These are phyloP conservation scores for Eptatretus atami DNA, from an alignment of 2,797 vertebrate species.

Conservation along the genomic window DNA sequence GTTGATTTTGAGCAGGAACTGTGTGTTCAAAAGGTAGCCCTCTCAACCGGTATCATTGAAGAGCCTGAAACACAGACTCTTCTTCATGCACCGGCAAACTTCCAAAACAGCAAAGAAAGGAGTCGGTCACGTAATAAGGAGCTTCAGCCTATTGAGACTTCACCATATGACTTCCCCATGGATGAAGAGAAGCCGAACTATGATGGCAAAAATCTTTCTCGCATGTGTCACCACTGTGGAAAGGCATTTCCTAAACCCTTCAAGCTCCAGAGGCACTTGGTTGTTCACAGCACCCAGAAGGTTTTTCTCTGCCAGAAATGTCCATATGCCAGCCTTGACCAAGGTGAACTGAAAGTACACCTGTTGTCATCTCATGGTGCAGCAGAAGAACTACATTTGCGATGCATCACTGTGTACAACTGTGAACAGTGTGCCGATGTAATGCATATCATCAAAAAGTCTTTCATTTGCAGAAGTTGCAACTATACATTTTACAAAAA, in stretches of 20 bases:
- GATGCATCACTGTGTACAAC: slow-evolving; percentile 60
- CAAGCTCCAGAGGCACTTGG: slow-evolving; percentile 81
- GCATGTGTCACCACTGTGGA: slow-evolving; percentile 90
- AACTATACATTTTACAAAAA: slow-evolving; percentile 98
- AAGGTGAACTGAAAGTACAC: slow-evolving; percentile 42
- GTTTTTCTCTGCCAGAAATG: slow-evolving; percentile 74
- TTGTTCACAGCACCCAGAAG: slow-evolving; percentile 81
- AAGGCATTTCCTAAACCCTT: slow-evolving; percentile 96
- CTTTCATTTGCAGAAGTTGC: slow-evolving; percentile 88
- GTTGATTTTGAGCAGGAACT: too few relatives aligned
- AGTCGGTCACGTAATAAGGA: too few relatives aligned
- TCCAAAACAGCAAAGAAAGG: too few relatives aligned
- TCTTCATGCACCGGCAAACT: too few relatives aligned
- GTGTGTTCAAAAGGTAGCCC: too few relatives aligned
- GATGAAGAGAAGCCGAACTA: slow-evolving; percentile 24
- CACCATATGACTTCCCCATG: slow-evolving; percentile 2
- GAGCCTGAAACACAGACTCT: too few relatives aligned
- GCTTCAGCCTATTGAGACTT: background rate
- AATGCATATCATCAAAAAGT: slow-evolving; percentile 78
- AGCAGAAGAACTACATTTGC: slow-evolving; percentile 37
- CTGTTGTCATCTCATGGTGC: slow-evolving; percentile 34
- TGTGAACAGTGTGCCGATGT: slow-evolving; percentile 88
- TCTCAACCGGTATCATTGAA: too few relatives aligned
- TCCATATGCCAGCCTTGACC: slow-evolving; percentile 51
- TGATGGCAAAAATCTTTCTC: slow-evolving; percentile 41